phyloP scores from a whole-genome alignment of 2,113 vertebrate genomes.

The Serranochromis macrocephalus region DNA sequence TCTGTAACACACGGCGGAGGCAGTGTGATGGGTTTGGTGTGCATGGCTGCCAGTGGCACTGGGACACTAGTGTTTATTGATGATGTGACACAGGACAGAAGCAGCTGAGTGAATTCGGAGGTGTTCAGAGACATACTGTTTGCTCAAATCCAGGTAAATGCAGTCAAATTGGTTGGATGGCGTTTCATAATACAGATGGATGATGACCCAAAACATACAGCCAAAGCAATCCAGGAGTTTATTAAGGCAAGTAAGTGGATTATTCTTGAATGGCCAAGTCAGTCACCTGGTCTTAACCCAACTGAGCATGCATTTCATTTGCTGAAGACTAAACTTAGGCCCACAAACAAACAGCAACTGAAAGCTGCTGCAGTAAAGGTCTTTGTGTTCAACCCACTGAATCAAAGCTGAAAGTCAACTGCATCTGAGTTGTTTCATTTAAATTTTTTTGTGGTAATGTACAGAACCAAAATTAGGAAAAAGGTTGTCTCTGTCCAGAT shows the following conservation, averaged over 20 bases:
- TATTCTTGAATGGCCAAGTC: not conserved
- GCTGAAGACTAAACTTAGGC: not conserved
- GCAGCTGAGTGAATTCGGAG: not conserved
- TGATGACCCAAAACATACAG: not conserved
- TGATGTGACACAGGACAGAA: fast-evolving
- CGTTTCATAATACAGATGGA: not conserved
- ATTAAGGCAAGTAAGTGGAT: not conserved
- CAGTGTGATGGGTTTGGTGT: not conserved
- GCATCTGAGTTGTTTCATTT: not conserved
- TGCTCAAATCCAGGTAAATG: not conserved
- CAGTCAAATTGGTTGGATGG: not conserved
- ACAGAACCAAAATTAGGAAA: not conserved
- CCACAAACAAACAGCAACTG: not conserved
- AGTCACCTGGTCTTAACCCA: not conserved
- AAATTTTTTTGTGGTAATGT: fast-evolving
- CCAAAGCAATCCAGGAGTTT: not conserved
- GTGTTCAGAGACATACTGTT: not conserved
- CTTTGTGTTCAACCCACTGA: not conserved
- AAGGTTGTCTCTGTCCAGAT: not conserved
- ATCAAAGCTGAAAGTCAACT: not conserved
- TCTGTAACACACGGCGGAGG: not conserved
- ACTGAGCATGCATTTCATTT: not conserved
- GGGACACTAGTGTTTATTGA: not conserved
- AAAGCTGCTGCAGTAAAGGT: not conserved
- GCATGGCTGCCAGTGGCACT: not conserved